Conservation (phyloP, 2,888 invertebrate genomes). For the Bugula neritina region DNA sequence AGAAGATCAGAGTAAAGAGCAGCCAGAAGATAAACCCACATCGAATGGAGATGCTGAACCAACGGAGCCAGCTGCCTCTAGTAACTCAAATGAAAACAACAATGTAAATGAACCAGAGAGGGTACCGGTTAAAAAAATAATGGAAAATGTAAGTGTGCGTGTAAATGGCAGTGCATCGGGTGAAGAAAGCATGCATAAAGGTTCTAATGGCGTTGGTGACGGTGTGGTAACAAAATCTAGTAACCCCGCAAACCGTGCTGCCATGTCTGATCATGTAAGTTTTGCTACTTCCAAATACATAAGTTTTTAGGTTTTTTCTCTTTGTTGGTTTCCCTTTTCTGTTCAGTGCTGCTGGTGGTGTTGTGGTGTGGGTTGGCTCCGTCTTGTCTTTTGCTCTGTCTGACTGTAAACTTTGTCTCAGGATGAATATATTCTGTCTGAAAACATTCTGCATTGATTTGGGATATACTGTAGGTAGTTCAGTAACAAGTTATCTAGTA, state of each 20-base stretch:
- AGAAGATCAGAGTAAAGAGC: neutral
- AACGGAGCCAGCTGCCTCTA: neutral
- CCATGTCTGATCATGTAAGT: conserved; percentile 15
- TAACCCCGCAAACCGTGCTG: neutral
- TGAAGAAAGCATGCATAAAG: conserved; percentile 16
- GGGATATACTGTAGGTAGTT: too few relatives aligned
- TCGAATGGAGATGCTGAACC: neutral
- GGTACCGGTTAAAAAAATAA: conserved; percentile 23
- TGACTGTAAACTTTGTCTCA: too few relatives aligned
- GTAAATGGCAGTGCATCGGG: neutral
- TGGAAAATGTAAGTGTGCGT: conserved; percentile 25
- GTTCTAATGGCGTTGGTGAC: neutral
- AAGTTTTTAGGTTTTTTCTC: too few relatives aligned
- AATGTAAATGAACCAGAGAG: conserved; percentile 19
- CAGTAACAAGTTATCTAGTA: too few relatives aligned
- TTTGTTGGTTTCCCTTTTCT: too few relatives aligned
- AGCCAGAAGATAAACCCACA: neutral
- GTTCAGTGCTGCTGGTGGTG: too few relatives aligned
- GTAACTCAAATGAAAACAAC: conserved; percentile 20
- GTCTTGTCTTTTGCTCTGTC: too few relatives aligned
- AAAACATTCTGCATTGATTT: too few relatives aligned
- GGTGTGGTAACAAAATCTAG: conserved; percentile 4
- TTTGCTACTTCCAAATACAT: neutral
- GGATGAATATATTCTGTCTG: too few relatives aligned
- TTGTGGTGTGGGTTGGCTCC: too few relatives aligned